Evolutionary conservation across 2,888 invertebrate species (phyloP), one percentile per base, ranked within the genome.

Genomic region (Tenthredo mesomela): DNA sequence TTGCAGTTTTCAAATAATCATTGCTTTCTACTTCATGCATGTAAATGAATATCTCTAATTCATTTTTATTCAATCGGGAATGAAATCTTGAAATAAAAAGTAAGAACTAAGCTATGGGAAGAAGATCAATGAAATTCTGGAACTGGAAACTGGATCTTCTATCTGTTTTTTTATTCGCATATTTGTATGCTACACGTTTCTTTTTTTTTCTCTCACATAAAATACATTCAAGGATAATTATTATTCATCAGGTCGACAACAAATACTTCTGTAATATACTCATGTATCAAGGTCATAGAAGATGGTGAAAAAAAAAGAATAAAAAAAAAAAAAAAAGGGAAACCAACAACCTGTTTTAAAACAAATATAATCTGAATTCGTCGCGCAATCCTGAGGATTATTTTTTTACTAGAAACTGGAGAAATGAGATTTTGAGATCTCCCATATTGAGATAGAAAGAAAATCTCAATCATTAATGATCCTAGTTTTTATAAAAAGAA

Each of bases 21-120:
- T 77, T 50, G 75, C 75, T n/a, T n/a, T 77, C 75, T 77, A 77
- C 75, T 77, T 5, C 75, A 50, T 77, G 77, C 77, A 33, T 21
- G 33, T 77, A 29, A 29, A 47, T 50, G 10, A 77, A 77, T 77
- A 77, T 77, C n/a, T 29, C n/a, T n/a, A n/a, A 54, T 77, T 33
- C 29, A 77, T 77, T 77, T 18, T 67, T 25, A 67, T 67, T 67
- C 67, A 33, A 67, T 25, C 18, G 18, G 15, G 18, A 67, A 67
- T 33, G 12, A 67, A 1, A 67, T 67, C 25, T 5, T 67, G 0
- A 25, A 33, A 67, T 67, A 5, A 33, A 33, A 5, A 33, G 29
- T 18, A n/a, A n/a, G n/a, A n/a, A n/a, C n/a, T 33, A 33, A 67
- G 67, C 33, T 33, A 18, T 33, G 1, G 25, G 21, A 61, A 61